These are phyloP conservation scores for Philonicus albiceps DNA, from an alignment of 2,888 invertebrate species.

Conservation along the genomic window DNA sequence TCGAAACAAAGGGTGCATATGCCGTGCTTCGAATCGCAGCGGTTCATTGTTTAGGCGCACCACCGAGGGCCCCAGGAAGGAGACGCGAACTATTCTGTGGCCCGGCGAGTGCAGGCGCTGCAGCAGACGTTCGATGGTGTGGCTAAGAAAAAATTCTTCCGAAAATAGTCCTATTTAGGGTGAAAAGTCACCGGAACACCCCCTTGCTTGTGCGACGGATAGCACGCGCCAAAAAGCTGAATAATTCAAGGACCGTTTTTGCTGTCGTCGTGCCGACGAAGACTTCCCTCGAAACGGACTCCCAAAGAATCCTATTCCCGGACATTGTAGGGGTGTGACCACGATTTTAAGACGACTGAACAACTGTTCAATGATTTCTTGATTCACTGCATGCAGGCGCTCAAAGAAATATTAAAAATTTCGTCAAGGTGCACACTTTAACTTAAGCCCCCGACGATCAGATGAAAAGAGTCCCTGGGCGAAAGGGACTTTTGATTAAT, in stretches of 20 bases:
- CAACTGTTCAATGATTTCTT: constrained; percentile 36
- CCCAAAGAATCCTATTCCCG: background rate
- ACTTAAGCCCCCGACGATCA: background rate
- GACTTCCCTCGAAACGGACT: background rate
- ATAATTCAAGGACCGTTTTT: constrained; percentile 22
- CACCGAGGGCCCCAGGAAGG: background rate
- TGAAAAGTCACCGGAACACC: constrained; percentile 45
- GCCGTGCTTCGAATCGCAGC: background rate
- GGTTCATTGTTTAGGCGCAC: constrained; percentile 15
- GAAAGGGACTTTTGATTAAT: constrained; percentile 19
- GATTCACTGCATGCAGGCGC: background rate
- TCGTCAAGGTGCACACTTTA: constrained; percentile 25
- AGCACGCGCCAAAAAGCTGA: constrained; percentile 45
- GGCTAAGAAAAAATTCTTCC: constrained; percentile 2
- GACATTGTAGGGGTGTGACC: constrained; percentile 27
- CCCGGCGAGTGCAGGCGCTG: background rate
- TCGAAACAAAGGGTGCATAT: constrained; percentile 25
- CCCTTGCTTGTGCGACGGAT: constrained; percentile 28
- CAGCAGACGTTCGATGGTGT: background rate
- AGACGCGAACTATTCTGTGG: background rate
- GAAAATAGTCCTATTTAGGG: constrained; percentile 33
- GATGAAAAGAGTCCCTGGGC: background rate
- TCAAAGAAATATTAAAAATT: background rate
- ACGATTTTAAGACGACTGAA: constrained; percentile 17
- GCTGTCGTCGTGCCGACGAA: background rate